Evolutionary conservation across 1,140 invertebrate genomes (phyloP), one percentile per base, ranked within the genome.

Genomic region (Drosophila asahinai): DNA sequence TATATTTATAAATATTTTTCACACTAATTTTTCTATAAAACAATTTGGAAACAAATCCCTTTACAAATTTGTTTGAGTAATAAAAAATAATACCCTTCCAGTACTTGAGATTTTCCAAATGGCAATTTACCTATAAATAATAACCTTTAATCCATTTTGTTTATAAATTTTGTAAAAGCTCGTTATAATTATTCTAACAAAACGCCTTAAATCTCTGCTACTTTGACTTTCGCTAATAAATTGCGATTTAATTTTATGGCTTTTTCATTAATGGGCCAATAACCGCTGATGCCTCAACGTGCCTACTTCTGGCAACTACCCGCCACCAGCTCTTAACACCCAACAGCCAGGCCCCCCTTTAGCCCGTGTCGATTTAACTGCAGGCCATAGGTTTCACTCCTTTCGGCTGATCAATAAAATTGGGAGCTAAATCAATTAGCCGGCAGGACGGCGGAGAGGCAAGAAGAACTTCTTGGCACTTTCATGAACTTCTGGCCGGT

Each of bases 181-280:
- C 6, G 15, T 43, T 33, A 33, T 61, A 43, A 61, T 43, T 62
- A 17, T 25, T 63, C 15, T 6, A 19, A 19, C 17, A 11, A 33
- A 15, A 7, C 15, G 6, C 71, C 68, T 62, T 83, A 62, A 65
- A 61, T 59, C 40, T 30, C 9, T 3, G 14, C 22, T n/a, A 8
- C 42, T 33, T 49, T 45, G 22, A 52, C 17, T 48, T 49, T 38
- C 45, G 40, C 49, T 71, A 70, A 80, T 80, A 71, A 80, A 80
- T 70, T 49, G 80, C 47, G 68, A 61, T 86, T 86, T 80, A 77
- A 80, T 75, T 82, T 86, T 87, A 86, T 83, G 83, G 71, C 77
- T 33, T 43, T 68, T 83, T 83, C 86, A 89, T 86, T 83, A 86
- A 83, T 80, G 83, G 83, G 63, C 77, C 60, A 77, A 89, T 64